phyloP scores from a whole-genome alignment of 2,888 invertebrate genomes.

The Drosophila villosipedis region DNA sequence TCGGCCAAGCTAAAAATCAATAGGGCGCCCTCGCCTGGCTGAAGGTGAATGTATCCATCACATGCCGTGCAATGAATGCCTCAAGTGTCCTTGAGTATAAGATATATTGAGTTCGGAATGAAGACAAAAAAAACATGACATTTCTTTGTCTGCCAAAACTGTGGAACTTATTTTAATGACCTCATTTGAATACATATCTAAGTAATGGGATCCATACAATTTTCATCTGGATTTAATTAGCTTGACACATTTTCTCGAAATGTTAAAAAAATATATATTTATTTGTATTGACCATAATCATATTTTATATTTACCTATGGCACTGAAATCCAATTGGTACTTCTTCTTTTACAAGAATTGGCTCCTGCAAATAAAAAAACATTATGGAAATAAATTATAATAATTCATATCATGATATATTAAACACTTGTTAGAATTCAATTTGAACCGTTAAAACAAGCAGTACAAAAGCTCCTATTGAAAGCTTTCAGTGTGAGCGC shows the following conservation, averaged over 20 bases:
- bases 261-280: neutral
- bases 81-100: constrained; percentile 15
- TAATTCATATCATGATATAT: neutral
- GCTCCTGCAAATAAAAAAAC: constrained; percentile 12
- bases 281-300: neutral
- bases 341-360: neutral
- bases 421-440: constrained; percentile 2
- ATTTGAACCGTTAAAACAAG: constrained; percentile 22
- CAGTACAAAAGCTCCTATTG: constrained; percentile 27
- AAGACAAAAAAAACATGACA: constrained; percentile 1
- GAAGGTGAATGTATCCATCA: constrained; percentile 52
- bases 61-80: constrained; percentile 16
- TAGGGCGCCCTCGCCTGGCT: constrained; percentile 33
- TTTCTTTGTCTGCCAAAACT: constrained; percentile 5
- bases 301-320: constrained; percentile 14
- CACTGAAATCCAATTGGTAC: neutral
- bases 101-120: constrained; percentile 7
- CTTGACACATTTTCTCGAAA: neutral
- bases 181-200: neutral
- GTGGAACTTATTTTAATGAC: constrained; percentile 2
- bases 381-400: neutral
- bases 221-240: neutral
- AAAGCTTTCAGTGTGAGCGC: constrained; percentile 41
- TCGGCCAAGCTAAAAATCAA: constrained; percentile 54
- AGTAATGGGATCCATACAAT: neutral